Base-by-base conservation (phyloP, 2,113 vertebrate species). In the Tyto alba region DNA sequence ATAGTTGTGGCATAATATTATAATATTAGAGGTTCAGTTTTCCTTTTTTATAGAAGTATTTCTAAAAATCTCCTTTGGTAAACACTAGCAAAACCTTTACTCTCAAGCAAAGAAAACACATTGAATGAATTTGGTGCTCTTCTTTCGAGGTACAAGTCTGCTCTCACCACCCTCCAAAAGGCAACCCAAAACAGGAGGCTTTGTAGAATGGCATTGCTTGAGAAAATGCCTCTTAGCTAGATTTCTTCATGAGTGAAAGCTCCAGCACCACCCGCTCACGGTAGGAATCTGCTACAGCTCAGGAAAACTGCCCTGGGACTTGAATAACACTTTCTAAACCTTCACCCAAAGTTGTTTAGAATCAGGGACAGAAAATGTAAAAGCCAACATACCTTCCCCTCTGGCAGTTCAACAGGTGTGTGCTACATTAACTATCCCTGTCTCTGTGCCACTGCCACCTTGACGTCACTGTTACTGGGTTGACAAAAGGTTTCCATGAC, bases 401-500 rank as follows among this genome's bases (percentile, higher is more conserved):
- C 87, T 89, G 95, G 96, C 94, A 45, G 93, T 63, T 95, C 89
- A 93, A 93, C 96, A 97, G 97, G 97, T 97, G 96, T 96, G 95
- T 85, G 79, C 92, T 90, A 23, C 40, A 62, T 57, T 92, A 90
- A 88, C 91, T 47, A 85, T 85, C 66, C 71, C 88, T n/a, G 86
- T 48, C 75, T 47, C 72, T 2, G 7, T 78, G 96, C 89, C 89
- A 77, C 71, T 79, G 92, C 77, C 90, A 88, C 91, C 79, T 25
- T 97, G 94, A 97, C 97, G 96, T 97, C 97, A 97, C 71, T 85
- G 97, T 94, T 88, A 96, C 96, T 90, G 92, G 93, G 96, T 12
- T 96, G 97, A 97, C 95, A 97, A 89, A 87, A 93, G 89, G 97
- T 97, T 97, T 97, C 97, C 96, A 97, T 97, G 96, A 88, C 96